Percentiles rank a stretch among this genome's conserved stretches.
Conservation (phyloP, 2,888 invertebrate species). For the Platycheirus rosarum region DNA sequence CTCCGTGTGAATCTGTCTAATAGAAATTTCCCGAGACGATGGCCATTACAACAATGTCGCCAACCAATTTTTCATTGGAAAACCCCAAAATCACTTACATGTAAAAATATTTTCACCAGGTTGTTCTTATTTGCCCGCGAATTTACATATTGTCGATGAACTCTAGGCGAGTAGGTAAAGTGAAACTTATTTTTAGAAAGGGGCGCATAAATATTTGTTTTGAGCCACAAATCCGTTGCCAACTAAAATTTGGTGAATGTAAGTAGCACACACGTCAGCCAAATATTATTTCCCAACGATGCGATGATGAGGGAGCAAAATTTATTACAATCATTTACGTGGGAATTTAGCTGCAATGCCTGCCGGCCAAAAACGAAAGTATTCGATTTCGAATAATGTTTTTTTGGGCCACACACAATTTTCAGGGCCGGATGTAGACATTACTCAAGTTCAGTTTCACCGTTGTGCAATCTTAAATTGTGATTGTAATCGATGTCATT, state of each 20-base stretch:
- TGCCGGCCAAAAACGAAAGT: not conserved
- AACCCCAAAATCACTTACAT: no score
- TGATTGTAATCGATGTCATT: slow-evolving; percentile 31
- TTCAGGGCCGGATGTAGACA: slow-evolving; percentile 63
- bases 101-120: no score
- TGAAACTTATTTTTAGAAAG: slow-evolving; percentile 60
- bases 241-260: slow-evolving; percentile 17
- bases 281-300: no score
- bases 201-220: slow-evolving; percentile 58
- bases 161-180: slow-evolving; percentile 59
- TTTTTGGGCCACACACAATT: slow-evolving; percentile 40
- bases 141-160: slow-evolving; percentile 31
- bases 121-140: no score
- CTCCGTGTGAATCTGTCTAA: no score
- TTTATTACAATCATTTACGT: slow-evolving; percentile 52
- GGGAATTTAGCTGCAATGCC: slow-evolving; percentile 31
- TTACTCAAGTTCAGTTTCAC: slow-evolving; percentile 62
- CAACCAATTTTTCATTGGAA: no score
- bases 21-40: no score
- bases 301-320: not conserved
- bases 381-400: slow-evolving; percentile 48
- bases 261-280: no score
- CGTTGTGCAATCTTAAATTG: slow-evolving; percentile 37
- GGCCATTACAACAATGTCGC: no score
- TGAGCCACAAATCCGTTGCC: slow-evolving; percentile 50